Evolutionary conservation across 2,113 vertebrate genomes (phyloP).

Genomic region (Hippocampus mohnikei): DNA sequence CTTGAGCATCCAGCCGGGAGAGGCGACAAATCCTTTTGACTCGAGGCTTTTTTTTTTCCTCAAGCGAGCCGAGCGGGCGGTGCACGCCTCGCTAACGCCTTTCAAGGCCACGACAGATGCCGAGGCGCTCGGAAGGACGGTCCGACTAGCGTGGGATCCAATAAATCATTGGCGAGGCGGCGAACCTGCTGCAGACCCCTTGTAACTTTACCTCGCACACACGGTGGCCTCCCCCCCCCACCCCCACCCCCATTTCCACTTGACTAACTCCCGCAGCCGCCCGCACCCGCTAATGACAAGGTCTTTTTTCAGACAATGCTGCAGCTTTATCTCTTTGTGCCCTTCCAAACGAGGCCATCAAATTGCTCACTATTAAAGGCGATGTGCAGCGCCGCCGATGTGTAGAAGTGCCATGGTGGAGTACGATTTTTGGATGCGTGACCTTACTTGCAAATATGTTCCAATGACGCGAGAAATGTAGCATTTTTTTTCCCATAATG

Average conservation of each 20-base stretch:
- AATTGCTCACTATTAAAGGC: slow-evolving; percentile 1
- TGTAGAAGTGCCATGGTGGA: too few species aligned
- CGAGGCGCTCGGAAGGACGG: slow-evolving; percentile 21
- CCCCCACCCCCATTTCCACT: slow-evolving; percentile 60
- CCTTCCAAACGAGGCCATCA: slow-evolving; percentile 7
- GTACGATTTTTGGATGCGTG: too few species aligned
- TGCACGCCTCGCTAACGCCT: slow-evolving; percentile 6
- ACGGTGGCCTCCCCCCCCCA: slow-evolving; percentile 62
- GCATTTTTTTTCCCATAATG: too few species aligned
- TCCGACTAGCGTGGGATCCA: slow-evolving; percentile 1
- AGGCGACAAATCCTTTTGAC: slow-evolving; percentile 4
- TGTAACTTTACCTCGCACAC: slow-evolving; percentile 69
- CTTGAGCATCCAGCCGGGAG: slow-evolving; percentile 19
- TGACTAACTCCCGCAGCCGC: slow-evolving; percentile 58
- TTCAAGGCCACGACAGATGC: slow-evolving; percentile 8
- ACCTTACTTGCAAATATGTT: too few species aligned
- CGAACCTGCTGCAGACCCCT: slow-evolving; percentile 46
- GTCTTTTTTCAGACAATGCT: slow-evolving; percentile 45
- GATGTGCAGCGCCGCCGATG: too few species aligned
- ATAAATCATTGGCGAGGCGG: slow-evolving; percentile 45
- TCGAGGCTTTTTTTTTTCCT: slow-evolving; percentile 1
- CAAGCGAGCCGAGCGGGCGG: slow-evolving; percentile 11
- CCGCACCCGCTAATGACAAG: slow-evolving; percentile 55
- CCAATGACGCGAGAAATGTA: too few species aligned
- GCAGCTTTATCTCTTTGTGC: slow-evolving; percentile 11